Conservation (phyloP, 1,140 invertebrate species). For the Trichonephila clavipes region DNA sequence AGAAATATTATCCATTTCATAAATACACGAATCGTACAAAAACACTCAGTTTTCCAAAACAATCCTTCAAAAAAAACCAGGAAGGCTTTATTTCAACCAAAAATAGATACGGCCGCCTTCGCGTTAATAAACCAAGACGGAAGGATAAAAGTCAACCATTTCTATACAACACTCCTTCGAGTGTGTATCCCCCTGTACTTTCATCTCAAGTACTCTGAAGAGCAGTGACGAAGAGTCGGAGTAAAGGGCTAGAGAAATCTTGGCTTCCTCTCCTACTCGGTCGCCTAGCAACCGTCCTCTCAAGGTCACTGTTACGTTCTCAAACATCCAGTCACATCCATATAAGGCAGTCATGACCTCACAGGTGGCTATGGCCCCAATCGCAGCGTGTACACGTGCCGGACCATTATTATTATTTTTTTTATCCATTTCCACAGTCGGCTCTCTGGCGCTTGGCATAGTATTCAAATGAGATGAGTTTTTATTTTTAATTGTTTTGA, state of each 20-base stretch:
- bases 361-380: background rate
- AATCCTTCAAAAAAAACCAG: too few species aligned
- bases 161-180: background rate
- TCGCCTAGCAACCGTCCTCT: slow-evolving; percentile 37
- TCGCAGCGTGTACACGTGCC: background rate
- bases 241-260: background rate
- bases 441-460: too few species aligned
- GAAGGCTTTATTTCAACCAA: too few species aligned
- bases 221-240: background rate
- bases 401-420: background rate
- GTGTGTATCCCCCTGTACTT: background rate
- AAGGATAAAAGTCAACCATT: background rate
- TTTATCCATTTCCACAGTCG: too few species aligned
- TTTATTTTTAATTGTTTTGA: too few species aligned
- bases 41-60: too few species aligned
- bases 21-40: too few species aligned
- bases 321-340: slow-evolving; percentile 47
- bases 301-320: slow-evolving; percentile 57
- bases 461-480: too few species aligned
- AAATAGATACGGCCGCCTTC: too few species aligned
- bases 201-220: background rate
- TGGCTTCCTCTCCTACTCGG: slow-evolving; percentile 13
- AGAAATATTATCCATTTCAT: too few species aligned
- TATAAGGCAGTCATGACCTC: slow-evolving; percentile 46
- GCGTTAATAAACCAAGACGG: background rate